Evolutionary conservation across 2,113 vertebrate genomes (phyloP), one percentile per base, ranked within the genome.

Genomic region (Rhinichthys klamathensis): DNA sequence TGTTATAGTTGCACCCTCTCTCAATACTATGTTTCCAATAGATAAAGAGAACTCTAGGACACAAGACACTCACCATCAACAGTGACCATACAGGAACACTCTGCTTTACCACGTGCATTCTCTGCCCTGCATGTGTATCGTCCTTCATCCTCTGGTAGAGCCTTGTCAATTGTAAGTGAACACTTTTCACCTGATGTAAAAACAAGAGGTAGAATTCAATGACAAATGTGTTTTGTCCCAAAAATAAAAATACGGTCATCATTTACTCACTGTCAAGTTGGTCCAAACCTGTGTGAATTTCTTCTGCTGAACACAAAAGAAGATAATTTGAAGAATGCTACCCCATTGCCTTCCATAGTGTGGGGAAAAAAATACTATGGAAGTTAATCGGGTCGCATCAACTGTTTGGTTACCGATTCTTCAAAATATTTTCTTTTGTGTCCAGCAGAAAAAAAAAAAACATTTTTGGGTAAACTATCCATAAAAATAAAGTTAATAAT

Each of bases 91-190:
- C 98, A 99, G 91, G 92, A 94, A 69, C 96, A 96, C 27, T 97
- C 96, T 0, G 94, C 93, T 91, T 93, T 94, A 61, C 97, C 98
- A 0, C 92, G 92, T 0, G 92, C 41, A 76, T 93, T 98, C 94
- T 98, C 97, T 1, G 96, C 98, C 83, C 93, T 82, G 84, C 97
- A 99, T 84, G 93, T 96, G 87, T 99, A 99, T 30, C 94, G 90
- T 0, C 98, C 98, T 27, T 95, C 95, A 80, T 99, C 97, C 90
- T 99, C 97, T 0, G 96, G 97, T 35, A 96, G 90, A 1, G 96
- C 96, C 92, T 99, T 99, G 91, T 97, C 96, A 11, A 99, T 97
- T 90, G 95, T 96, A 82, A 99, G 92, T 0, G 96, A 96, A 86
- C 96, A 98, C 30, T 96, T 92, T 0, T 95, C 93, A 0, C 96